Conservation (phyloP, 1,140 invertebrate species). For the Hestina assimilis region DNA sequence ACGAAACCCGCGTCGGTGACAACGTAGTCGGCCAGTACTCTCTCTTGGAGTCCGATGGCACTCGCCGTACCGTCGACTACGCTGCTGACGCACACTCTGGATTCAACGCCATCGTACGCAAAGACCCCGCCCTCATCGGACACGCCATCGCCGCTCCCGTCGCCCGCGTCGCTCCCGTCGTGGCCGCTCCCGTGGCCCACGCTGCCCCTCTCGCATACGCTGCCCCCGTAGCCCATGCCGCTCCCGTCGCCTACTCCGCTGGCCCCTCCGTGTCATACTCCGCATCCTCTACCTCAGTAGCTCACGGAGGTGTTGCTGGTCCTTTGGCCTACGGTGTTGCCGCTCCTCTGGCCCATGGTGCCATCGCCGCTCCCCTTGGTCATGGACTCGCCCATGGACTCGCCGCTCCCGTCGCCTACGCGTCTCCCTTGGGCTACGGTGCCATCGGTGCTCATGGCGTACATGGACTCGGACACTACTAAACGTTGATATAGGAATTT, state of each 20-base stretch:
- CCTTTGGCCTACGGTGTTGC: slow-evolving; percentile 25
- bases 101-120: slow-evolving; percentile 43
- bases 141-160: slow-evolving; percentile 40
- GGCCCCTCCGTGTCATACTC: slow-evolving; percentile 31
- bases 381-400: slow-evolving; percentile 16
- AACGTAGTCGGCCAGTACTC: slow-evolving; percentile 78
- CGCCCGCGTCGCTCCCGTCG: slow-evolving; percentile 38
- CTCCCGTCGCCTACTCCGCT: slow-evolving; percentile 21
- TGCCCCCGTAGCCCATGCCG: slow-evolving; percentile 29
- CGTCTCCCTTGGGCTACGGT: slow-evolving; percentile 37
- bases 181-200: slow-evolving; percentile 28
- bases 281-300: slow-evolving; percentile 29
- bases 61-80: slow-evolving; percentile 75
- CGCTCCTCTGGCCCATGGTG: slow-evolving; percentile 29
- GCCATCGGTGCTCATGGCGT: slow-evolving; percentile 34
- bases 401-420: slow-evolving; percentile 37
- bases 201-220: slow-evolving; percentile 40
- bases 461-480: slow-evolving; percentile 44
- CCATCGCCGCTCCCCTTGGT: slow-evolving; percentile 33
- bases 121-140: slow-evolving; percentile 37
- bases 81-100: slow-evolving; percentile 60
- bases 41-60: slow-evolving; percentile 73
- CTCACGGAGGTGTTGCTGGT: slow-evolving; percentile 27
- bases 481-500: slow-evolving; percentile 33
- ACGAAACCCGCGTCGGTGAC: slow-evolving; percentile 78